A percentile compares a stretch with the other conserved stretches of the same genome.
Evolutionary conservation across 2,888 invertebrate genomes (phyloP).

Genomic region (Amphipoea lucens): DNA sequence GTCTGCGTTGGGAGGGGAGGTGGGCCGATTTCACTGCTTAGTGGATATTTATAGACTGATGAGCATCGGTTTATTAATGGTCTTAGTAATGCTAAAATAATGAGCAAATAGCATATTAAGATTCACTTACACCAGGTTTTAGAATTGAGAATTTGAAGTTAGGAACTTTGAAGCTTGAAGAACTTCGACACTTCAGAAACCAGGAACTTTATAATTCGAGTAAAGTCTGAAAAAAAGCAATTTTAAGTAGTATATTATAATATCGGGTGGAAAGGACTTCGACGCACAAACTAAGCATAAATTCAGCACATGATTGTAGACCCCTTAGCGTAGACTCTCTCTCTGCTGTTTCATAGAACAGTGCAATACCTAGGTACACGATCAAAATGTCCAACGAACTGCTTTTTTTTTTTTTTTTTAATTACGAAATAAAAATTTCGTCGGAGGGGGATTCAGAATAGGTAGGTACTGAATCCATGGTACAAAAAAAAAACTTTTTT

Average conservation of each 20-base stretch:
- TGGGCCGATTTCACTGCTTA: background rate
- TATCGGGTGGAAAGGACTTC: too few relatives aligned
- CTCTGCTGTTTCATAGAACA: too few relatives aligned
- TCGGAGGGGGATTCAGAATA: too few relatives aligned
- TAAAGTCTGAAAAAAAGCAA: background rate
- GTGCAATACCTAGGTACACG: too few relatives aligned
- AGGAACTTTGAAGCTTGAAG: background rate
- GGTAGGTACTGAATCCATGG: too few relatives aligned
- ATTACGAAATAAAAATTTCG: too few relatives aligned
- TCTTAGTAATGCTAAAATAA: background rate
- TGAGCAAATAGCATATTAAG: background rate
- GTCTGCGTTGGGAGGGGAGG: background rate
- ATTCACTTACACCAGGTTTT: background rate
- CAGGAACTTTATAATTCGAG: background rate
- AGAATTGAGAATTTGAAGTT: background rate
- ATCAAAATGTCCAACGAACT: too few relatives aligned
- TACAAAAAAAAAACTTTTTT: too few relatives aligned
- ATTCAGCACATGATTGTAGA: background rate
- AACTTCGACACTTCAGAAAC: background rate
- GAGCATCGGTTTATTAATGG: background rate
- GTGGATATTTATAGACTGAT: constrained; percentile 22
- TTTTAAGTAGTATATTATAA: background rate
- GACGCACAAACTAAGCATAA: too few relatives aligned
- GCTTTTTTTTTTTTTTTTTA: too few relatives aligned
- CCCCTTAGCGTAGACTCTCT: too few relatives aligned